These are phyloP conservation scores for Alfaro cultratus DNA, from an alignment of 2,797 vertebrate species.

Conservation along the genomic window DNA sequence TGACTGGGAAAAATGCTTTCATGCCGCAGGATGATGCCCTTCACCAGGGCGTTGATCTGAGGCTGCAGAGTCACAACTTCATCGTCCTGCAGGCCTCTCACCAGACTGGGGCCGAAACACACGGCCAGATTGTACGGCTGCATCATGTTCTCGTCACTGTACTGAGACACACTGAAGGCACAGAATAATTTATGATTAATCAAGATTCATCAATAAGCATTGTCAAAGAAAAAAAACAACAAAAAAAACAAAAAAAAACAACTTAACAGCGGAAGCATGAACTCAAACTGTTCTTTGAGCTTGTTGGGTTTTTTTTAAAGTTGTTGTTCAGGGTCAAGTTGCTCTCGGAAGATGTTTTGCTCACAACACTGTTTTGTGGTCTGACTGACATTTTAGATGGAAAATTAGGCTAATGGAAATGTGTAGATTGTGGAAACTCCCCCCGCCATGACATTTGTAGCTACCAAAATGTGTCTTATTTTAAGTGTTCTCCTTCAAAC, in stretches of 20 bases:
- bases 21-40: constrained; percentile 84
- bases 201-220: not conserved
- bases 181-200: not conserved
- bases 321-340: not conserved
- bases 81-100: constrained; percentile 78
- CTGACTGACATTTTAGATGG: not conserved
- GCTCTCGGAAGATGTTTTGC: not conserved
- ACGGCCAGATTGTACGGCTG: constrained; percentile 91
- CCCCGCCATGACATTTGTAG: not conserved
- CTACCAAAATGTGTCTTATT: not conserved
- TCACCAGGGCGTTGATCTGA: constrained; percentile 87
- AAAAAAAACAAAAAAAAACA: too few species aligned
- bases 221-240: not conserved
- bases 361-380: not conserved
- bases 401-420: not conserved
- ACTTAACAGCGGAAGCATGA: not conserved
- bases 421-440: not conserved
- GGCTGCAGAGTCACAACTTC: constrained; percentile 85
- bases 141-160: constrained; percentile 97
- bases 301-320: not conserved
- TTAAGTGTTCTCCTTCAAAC: not conserved
- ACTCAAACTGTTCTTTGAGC: not conserved
- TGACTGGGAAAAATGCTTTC: constrained; percentile 83
- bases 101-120: constrained; percentile 91
- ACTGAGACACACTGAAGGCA: constrained; percentile 85